Evolutionary conservation across 1,140 invertebrate species (phyloP).

Genomic region (Tetragonula clypearis): DNA sequence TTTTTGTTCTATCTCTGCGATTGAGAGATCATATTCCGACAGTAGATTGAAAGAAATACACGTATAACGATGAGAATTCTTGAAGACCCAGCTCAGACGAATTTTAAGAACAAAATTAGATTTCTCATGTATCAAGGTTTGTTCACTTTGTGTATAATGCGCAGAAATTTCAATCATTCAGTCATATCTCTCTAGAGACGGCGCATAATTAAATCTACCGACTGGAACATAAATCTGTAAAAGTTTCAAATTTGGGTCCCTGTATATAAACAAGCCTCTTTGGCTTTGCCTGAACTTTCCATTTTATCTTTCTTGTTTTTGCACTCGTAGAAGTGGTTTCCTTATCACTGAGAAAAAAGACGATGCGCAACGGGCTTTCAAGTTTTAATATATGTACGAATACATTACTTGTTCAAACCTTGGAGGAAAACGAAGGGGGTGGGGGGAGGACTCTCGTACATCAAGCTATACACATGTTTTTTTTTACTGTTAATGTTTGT

Average conservation of each 20-base stretch:
- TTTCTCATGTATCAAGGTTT: neutral
- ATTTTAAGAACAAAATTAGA: neutral
- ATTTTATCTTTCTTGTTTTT: slow-evolving; percentile 5
- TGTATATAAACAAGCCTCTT: slow-evolving; percentile 62
- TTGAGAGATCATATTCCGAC: neutral
- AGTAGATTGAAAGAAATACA: neutral
- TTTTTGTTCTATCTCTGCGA: neutral
- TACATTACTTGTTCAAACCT: slow-evolving; percentile 38
- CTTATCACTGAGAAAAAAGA: slow-evolving; percentile 27
- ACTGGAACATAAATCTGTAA: slow-evolving; percentile 62
- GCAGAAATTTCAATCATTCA: neutral
- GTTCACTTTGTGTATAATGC: neutral
- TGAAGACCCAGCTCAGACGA: neutral
- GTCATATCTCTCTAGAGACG: neutral
- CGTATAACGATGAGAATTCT: neutral
- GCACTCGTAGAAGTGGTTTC: slow-evolving; percentile 16
- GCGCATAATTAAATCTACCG: slow-evolving; percentile 35
- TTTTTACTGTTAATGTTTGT: slow-evolving; percentile 62
- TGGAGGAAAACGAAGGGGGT: neutral
- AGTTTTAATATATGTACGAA: slow-evolving; percentile 45
- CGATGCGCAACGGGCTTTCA: slow-evolving; percentile 3
- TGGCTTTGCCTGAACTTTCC: slow-evolving; percentile 31
- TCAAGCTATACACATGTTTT: slow-evolving; percentile 67
- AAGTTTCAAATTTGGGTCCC: slow-evolving; percentile 66
- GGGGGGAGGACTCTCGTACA: slow-evolving; percentile 46